Base-by-base conservation (phyloP, 2,113 vertebrate genomes). In the Brachirus orientalis region DNA sequence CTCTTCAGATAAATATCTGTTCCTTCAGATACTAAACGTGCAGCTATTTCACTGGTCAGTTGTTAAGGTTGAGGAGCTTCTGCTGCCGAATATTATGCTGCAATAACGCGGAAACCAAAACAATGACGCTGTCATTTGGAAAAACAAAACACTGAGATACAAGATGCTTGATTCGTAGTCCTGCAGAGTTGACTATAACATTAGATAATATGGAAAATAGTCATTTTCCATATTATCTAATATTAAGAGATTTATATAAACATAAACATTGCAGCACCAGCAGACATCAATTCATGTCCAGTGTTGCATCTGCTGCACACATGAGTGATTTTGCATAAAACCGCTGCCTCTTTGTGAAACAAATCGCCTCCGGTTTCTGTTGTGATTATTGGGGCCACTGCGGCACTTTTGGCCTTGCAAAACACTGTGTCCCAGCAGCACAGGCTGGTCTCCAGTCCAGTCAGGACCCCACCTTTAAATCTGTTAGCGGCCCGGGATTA, bases 351-450 rank as follows among this genome's bases (percentile, higher is more conserved):
- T 37, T 10, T 51, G 7, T 22, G 13, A 46, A 46, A 72, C 38
- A n/a, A 53, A 72, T 59, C 0, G 41, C 22, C 12, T 13, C 64
- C 18, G 17, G 33, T 63, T 52, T 58, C 44, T 62, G 68, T 8
- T 57, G 40, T 72, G 19, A 64, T 84, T 79, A 80, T 28, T 57
- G 56, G 75, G 84, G 79, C 40, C 84, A 85, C 82, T 86, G 82
- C 71, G 13, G 72, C 81, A 84, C 50, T 54, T 48, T 38, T 69
- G 80, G 60, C 61, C 73, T 63, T 14, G 54, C 43, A 36, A 62
- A 46, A 48, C 43, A 10, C 33, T 2, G 63, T 62, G 17, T 37
- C 18, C 45, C 37, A 63, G 36, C 67, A 36, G 66, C 38, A 53
- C 65, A 40, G 36, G 7, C 53, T 12, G 10, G 2, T 5, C 0